Conservation (phyloP, 2,113 vertebrate species). For the Loxodonta africana region DNA sequence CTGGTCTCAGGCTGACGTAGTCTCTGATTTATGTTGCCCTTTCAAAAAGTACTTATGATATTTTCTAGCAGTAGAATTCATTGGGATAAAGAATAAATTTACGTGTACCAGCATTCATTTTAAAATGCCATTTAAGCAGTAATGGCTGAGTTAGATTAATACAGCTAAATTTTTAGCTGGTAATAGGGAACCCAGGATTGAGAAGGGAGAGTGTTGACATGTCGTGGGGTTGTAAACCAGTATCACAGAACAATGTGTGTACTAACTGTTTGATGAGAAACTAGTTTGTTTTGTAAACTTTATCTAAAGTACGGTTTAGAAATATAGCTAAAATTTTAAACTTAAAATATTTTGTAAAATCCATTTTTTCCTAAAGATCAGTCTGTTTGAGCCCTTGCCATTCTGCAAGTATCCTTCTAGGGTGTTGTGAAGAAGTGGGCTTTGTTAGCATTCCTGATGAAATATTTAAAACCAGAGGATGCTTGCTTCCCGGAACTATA, state of each 20-base stretch:
- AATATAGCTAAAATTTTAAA: neutral
- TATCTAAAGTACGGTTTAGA: too few relatives aligned
- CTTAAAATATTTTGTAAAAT: neutral
- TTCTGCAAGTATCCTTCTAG: neutral
- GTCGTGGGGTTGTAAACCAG: too few relatives aligned
- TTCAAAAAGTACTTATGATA: conserved; percentile 15
- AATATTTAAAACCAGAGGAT: neutral
- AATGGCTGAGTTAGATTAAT: neutral
- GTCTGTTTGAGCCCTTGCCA: neutral
- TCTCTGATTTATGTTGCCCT: neutral
- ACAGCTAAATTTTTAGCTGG: neutral
- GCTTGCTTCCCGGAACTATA: neutral
- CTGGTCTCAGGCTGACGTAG: too few relatives aligned
- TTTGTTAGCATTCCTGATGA: neutral
- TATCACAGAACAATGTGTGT: too few relatives aligned
- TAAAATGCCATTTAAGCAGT: neutral
- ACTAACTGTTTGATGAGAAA: too few relatives aligned
- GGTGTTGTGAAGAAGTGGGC: neutral
- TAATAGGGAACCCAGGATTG: too few relatives aligned
- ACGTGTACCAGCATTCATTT: neutral
- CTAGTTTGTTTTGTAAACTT: too few relatives aligned
- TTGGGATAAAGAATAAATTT: neutral
- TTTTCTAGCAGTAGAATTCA: neutral
- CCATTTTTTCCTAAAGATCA: neutral
- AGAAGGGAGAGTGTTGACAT: too few relatives aligned